Conservation (phyloP, 2,888 invertebrate genomes). For the Polylopha cassiicola region DNA sequence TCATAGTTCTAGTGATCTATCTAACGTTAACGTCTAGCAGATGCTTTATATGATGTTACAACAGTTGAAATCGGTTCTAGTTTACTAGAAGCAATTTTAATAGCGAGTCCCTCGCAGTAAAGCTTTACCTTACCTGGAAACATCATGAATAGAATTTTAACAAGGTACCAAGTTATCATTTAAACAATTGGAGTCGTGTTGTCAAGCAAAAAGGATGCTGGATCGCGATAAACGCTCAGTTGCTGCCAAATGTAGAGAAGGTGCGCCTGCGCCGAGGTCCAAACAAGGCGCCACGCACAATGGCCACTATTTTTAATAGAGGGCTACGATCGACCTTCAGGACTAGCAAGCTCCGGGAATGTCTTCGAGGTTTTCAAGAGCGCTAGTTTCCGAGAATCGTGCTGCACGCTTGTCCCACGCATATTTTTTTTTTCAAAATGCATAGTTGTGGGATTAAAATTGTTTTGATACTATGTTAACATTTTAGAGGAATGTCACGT, state of each 20-base stretch:
- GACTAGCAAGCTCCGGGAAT: slow-evolving; percentile 47
- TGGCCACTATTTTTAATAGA: slow-evolving; percentile 47
- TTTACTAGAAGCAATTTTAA: slow-evolving; percentile 23
- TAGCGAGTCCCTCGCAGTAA: slow-evolving; percentile 13
- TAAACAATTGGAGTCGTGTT: slow-evolving; percentile 29
- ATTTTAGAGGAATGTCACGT: slow-evolving; percentile 19
- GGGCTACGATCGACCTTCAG: slow-evolving; percentile 54
- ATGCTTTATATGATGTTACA: slow-evolving; percentile 51
- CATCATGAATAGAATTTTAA: slow-evolving; percentile 24
- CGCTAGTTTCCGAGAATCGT: slow-evolving; percentile 65
- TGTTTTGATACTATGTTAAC: slow-evolving; percentile 17
- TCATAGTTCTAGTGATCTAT: slow-evolving; percentile 46
- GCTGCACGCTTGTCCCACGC: slow-evolving; percentile 52
- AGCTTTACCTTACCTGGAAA: slow-evolving; percentile 12
- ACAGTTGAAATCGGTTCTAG: slow-evolving; percentile 32
- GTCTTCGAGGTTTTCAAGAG: slow-evolving; percentile 48
- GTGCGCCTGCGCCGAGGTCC: slow-evolving; percentile 22
- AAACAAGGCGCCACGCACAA: slow-evolving; percentile 39
- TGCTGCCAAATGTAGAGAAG: slow-evolving; percentile 29
- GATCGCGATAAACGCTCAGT: slow-evolving; percentile 31
- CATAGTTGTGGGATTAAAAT: slow-evolving; percentile 11
- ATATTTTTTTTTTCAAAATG: slow-evolving; percentile 48
- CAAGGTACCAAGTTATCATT: slow-evolving; percentile 23
- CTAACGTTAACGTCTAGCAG: slow-evolving; percentile 51
- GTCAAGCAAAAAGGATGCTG: slow-evolving; percentile 33